Base-by-base conservation (phyloP, 2,113 vertebrate genomes). In the Clarias macrocephalus region DNA sequence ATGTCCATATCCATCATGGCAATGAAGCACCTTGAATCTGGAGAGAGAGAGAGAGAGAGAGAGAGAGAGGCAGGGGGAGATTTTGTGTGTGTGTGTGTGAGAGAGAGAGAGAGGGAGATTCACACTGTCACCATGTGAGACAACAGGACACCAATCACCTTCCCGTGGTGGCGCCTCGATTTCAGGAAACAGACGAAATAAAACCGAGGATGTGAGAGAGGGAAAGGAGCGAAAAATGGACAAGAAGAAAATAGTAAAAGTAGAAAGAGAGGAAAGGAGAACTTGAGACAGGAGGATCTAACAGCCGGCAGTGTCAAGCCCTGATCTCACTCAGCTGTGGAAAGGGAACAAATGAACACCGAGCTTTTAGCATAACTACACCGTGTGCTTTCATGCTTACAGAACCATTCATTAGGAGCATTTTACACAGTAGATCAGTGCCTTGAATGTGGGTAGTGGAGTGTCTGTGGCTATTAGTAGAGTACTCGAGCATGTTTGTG, bases 101-200 rank as follows among this genome's bases (percentile, higher is more conserved):
- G 37, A 28, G 18, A 7, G 59, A 77, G 57, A 21, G 42, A 56
- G 42, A 54, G 42, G 3, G 6, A 6, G 42, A 48, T 60, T 79
- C 37, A 79, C 82, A 54, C 23, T 57, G 16, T 60, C 19, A 59
- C 66, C 1, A 4, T 30, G 7, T 76, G 85, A 89, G 85, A 75
- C 86, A 85, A 84, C 70, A 84, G 66, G 70, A 83, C 79, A 66
- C 81, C 83, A 85, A 80, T 89, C 82, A 84, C 70, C 70, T 80
- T 89, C 73, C 82, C 37, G 60, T n/a, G n/a, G 54, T 75, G 73
- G 68, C 37, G 79, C 80, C 85, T 87, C 21, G 23, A 66, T 79
- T 33, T 81, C 73, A 84, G 88, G 82, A 89, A 87, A 84, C 28
- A 37, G 85, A 80, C 30, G 21, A 81, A 63, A 84, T 83, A 77